Evolutionary conservation across 1,140 invertebrate species (phyloP).

Genomic region (Olivierus martensii): DNA sequence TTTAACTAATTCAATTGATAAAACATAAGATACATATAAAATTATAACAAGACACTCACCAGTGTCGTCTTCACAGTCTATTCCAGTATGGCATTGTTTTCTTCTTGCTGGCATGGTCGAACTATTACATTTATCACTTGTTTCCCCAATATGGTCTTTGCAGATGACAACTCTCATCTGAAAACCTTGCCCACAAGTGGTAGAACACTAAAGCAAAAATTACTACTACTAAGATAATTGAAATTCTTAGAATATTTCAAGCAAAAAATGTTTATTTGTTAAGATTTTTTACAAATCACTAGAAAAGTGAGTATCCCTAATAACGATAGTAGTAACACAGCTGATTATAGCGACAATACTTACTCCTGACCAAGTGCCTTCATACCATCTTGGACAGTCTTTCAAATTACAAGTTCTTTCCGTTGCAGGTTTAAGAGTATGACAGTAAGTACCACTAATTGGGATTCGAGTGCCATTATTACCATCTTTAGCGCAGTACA

Average conservation of each 20-base stretch:
- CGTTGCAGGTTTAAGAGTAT: constrained; percentile 51
- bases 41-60: too few species aligned
- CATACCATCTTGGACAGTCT: constrained; percentile 67
- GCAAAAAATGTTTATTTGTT: too few species aligned
- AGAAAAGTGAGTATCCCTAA: too few species aligned
- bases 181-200: constrained; percentile 60
- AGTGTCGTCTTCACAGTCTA: background rate
- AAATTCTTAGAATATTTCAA: background rate
- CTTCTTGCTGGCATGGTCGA: constrained; percentile 40
- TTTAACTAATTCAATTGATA: too few species aligned
- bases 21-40: too few species aligned
- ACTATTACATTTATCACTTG: constrained; percentile 37
- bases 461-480: constrained; percentile 46
- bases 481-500: constrained; percentile 54
- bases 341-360: constrained; percentile 28
- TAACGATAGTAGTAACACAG: background rate
- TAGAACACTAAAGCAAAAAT: constrained; percentile 51
- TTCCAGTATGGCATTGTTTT: constrained; percentile 38
- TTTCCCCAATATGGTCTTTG: constrained; percentile 37
- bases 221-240: background rate
- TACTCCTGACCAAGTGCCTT: constrained; percentile 72
- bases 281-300: too few species aligned
- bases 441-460: constrained; percentile 43
- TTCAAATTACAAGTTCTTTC: constrained; percentile 65
- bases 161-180: constrained; percentile 68